Base-by-base conservation (phyloP, 2,797 vertebrate genomes). In the Euphonia xanthogaster region DNA sequence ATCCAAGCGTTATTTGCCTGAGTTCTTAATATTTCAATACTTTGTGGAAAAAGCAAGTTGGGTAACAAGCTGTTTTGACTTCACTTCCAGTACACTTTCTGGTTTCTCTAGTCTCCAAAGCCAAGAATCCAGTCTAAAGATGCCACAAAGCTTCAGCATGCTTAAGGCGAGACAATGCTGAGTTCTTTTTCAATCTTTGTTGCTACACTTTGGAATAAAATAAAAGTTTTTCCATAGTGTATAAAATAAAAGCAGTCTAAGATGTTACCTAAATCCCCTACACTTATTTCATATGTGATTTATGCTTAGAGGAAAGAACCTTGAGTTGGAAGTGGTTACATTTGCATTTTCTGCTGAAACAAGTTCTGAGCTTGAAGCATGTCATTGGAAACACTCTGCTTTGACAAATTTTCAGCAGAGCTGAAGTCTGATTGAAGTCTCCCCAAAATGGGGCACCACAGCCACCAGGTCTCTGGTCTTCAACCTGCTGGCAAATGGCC, bases 101-200 rank as follows among this genome's bases (percentile, higher is more conserved):
- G 86, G 93, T 97, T 96, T 95, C 93, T 93, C 95, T 85, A 67
- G 93, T 97, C 90, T 93, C 47, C 48, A 85, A 82, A 93, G 95
- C 88, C 94, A 93, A 94, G 63, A 97, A 94, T 81, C 50, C 48
- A 61, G 80, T 27, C 33, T 84, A 55, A 94, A 93, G 82, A 70
- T 86, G 76, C 88, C 79, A 88, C 79, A 92, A 86, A 94, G 14
- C 44, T 93, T 86, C 21, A 51, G 66, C 54, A 39, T 45, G 83
- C 55, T 94, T 81, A 81, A 78, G 91, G 74, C 83, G 86, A 93
- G 67, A 66, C 62, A 60, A 21, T 33, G 28, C 71, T 0, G 0
- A 62, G 42, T 9, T 77, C 47, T 85, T 86, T 83, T 66, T 21
- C 10, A 0, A 33, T 47, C 61, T 90, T 81, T 90, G 62, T 80